Percentiles rank a stretch among this genome's conserved stretches.
Evolutionary conservation across 2,113 vertebrate species (phyloP).

Genomic region (Pedionomus torquatus): DNA sequence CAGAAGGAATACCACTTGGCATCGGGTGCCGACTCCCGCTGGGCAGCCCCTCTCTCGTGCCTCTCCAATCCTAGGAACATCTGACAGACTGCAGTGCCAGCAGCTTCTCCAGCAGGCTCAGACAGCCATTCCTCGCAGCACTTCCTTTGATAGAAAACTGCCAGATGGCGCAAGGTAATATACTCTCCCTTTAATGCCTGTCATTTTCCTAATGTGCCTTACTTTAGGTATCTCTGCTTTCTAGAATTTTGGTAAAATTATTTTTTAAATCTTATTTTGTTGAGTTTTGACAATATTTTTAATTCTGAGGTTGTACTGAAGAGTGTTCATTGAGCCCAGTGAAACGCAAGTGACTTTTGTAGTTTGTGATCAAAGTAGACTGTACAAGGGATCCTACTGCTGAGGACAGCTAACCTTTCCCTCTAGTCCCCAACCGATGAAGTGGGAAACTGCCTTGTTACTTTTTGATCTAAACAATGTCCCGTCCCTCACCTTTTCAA

Average conservation of each 20-base stretch:
- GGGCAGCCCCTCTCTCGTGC: conserved; percentile 84
- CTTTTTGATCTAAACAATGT: background rate
- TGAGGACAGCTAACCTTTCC: background rate
- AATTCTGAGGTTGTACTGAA: background rate
- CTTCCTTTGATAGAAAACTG: conserved; percentile 94
- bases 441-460: background rate
- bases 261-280: background rate
- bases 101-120: conserved; percentile 90
- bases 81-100: conserved; percentile 88
- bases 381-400: background rate
- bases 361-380: background rate
- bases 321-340: background rate
- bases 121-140: conserved; percentile 90
- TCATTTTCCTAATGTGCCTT: background rate
- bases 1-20: conserved; percentile 96
- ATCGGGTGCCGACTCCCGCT: conserved; percentile 87
- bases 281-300: background rate
- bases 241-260: background rate
- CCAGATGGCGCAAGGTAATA: conserved; percentile 90
- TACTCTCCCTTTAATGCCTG: background rate
- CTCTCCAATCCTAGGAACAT: conserved; percentile 88
- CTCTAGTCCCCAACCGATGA: background rate
- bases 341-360: background rate
- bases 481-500: background rate
- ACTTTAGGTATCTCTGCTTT: background rate